A percentile compares a stretch with the other conserved stretches of the same genome.
Evolutionary conservation across 2,888 invertebrate genomes (phyloP).

Genomic region (Apodemia mormo): DNA sequence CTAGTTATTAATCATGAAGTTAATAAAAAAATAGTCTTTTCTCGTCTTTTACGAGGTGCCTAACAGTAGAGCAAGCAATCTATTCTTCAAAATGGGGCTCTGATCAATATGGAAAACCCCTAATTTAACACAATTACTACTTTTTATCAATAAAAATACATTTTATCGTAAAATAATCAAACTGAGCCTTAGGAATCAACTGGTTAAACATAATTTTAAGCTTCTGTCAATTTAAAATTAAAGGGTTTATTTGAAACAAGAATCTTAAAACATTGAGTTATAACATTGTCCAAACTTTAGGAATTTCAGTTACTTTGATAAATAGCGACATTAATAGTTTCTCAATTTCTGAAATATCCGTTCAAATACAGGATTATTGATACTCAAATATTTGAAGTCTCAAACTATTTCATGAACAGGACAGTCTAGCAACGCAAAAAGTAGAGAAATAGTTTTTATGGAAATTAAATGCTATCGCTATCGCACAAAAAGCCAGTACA

Average conservation of each 20-base stretch:
- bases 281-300: background rate
- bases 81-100: no score
- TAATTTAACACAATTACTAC: no score
- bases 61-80: no score
- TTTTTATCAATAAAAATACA: no score
- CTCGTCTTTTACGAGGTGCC: no score
- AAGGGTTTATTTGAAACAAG: background rate
- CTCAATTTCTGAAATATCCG: background rate
- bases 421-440: background rate
- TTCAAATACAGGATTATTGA: background rate
- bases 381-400: background rate
- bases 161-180: no score
- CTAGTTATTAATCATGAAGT: no score
- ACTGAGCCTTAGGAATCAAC: no score
- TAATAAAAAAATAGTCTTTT: no score
- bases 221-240: background rate
- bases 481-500: background rate
- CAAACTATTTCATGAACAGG: background rate
- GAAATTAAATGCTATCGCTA: background rate
- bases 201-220: background rate
- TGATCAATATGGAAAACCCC: no score
- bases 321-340: conserved; percentile 12
- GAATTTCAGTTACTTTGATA: conserved; percentile 9
- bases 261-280: background rate
- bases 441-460: background rate